Conservation (phyloP, 2,113 vertebrate genomes). For the Mohoua ochrocephala region DNA sequence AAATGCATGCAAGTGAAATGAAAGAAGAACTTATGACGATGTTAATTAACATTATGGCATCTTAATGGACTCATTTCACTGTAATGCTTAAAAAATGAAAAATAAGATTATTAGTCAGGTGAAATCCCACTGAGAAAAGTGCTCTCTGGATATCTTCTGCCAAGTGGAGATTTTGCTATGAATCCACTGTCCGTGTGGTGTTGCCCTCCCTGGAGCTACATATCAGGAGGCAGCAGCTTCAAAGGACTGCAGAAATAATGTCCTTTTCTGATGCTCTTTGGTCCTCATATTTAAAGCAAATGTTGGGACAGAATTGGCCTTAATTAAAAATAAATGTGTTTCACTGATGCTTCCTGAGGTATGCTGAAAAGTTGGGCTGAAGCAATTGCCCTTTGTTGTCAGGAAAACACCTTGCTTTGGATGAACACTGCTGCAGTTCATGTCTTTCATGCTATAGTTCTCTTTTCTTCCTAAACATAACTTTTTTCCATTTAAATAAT, state of each 20-base stretch:
- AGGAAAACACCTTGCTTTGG: slow-evolving; percentile 14
- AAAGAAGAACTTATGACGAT: slow-evolving; percentile 53
- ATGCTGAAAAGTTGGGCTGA: neutral
- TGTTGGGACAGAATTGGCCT: slow-evolving; percentile 34
- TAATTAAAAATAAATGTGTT: slow-evolving; percentile 59
- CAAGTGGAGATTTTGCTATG: neutral
- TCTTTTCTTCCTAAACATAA: neutral
- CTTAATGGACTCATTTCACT: slow-evolving; percentile 37
- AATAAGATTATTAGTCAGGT: slow-evolving; percentile 52
- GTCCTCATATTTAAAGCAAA: slow-evolving; percentile 65
- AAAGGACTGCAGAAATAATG: slow-evolving; percentile 42
- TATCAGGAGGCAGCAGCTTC: slow-evolving; percentile 44
- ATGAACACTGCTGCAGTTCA: neutral
- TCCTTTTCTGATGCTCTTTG: slow-evolving; percentile 46
- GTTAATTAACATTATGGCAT: slow-evolving; percentile 60
- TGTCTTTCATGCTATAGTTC: neutral
- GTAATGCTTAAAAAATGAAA: slow-evolving; percentile 47
- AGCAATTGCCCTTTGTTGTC: neutral
- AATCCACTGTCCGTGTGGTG: neutral
- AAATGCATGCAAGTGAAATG: slow-evolving; percentile 63
- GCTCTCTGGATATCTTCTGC: neutral
- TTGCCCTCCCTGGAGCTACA: neutral
- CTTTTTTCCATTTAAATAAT: neutral
- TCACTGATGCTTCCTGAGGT: slow-evolving; percentile 40
- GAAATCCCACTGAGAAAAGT: slow-evolving; percentile 38